Evolutionary conservation across 2,113 vertebrate species (phyloP), one percentile per base, ranked within the genome.

Genomic region (Megaptera novaeangliae): DNA sequence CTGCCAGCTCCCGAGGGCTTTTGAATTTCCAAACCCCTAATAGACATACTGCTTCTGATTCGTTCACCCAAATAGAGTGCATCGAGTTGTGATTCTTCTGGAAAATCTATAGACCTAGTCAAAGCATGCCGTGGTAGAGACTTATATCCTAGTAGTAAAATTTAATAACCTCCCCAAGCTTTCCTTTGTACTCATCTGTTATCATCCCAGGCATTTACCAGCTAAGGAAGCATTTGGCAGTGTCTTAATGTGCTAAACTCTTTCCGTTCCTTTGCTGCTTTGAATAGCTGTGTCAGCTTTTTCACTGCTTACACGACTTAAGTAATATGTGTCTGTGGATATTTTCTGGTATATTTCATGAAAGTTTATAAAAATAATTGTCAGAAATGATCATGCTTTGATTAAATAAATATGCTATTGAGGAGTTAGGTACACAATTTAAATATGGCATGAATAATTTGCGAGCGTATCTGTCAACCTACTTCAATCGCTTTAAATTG

Each of bases 391-490:
- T 98, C 87, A 96, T 75, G 41, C 41, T 97, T 98, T 98, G 97
- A 98, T 98, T 98, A 98, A 98, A 98, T 98, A 98, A 98, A 98
- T 97, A 96, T 77, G 71, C 92, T 95, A 91, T 52, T 96, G 85
- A 5, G 3, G 89, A 78, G 89, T 69, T 95, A 97, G 95, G 98
- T 98, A 96, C 72, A 86, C 69, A 94, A 97, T 98, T 98, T 97
- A 98, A 98, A 97, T 97, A 96, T 95, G 80, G 82, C 91, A 96
- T 96, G 88, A 98, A 98, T 98, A 98, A 98, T 98, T 98, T 98
- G 97, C 97, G 97, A 97, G 63, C 4, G 0, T 96, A 89, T 97
- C 95, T 98, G 94, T 97, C 96, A 98, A 77, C 81, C 66, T 80
- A 94, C 93, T 91, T 96, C 63, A 81, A 74, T 71, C 94, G 94